These are phyloP conservation scores for Pandemis cinnamomeana DNA, from an alignment of 2,888 invertebrate species.

Conservation along the genomic window DNA sequence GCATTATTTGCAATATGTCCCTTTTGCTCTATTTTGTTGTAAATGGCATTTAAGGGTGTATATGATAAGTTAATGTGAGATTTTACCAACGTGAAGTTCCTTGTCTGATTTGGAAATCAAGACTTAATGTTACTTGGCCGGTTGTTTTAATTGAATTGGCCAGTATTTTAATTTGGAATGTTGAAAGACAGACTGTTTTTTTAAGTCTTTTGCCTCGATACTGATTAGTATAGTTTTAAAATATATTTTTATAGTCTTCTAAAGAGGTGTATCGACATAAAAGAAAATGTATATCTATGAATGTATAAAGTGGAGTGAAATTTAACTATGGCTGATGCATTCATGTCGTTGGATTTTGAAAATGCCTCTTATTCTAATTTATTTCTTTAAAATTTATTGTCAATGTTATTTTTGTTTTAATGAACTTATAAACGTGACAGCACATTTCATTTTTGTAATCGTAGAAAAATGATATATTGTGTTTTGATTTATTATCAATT, in stretches of 20 bases:
- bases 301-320: background rate
- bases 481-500: constrained; percentile 32
- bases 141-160: background rate
- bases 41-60: constrained; percentile 24
- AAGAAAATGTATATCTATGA: background rate
- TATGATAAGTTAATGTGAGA: background rate
- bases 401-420: constrained; percentile 26
- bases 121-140: background rate
- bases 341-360: background rate
- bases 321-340: no score
- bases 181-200: constrained; percentile 13
- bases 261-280: background rate
- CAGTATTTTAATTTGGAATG: background rate
- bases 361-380: background rate
- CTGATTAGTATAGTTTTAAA: constrained; percentile 15
- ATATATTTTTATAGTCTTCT: background rate
- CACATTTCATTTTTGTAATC: constrained; percentile 46
- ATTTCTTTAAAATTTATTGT: constrained; percentile 28
- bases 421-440: constrained; percentile 14
- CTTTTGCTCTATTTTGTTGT: constrained; percentile 11
- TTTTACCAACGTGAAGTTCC: background rate
- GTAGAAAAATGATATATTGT: constrained; percentile 41
- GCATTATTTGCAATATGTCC: background rate
- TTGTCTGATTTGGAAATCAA: background rate
- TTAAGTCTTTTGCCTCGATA: constrained; percentile 2